Evolutionary conservation across 2,113 vertebrate species (phyloP).

Genomic region (Symphodus melops): DNA sequence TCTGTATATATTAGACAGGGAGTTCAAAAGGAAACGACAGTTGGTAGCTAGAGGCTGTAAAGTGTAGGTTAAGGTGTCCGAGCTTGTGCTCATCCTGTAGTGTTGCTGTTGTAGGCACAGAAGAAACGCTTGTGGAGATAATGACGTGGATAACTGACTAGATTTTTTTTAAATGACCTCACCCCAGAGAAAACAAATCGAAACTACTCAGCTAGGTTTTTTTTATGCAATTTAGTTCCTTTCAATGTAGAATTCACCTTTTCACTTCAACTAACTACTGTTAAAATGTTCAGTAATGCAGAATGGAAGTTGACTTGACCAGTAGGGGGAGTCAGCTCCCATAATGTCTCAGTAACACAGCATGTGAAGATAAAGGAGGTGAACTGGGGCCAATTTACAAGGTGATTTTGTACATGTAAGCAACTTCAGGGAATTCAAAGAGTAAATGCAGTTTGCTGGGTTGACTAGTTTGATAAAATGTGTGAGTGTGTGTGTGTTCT

Average conservation of each 20-base stretch:
- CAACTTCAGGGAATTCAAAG: slow-evolving; percentile 75
- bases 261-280: slow-evolving; percentile 45
- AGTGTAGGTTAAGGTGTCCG: slow-evolving; percentile 4
- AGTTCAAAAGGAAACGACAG: neutral
- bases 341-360: slow-evolving; percentile 20
- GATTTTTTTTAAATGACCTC: slow-evolving; percentile 15
- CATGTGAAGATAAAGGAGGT: slow-evolving; percentile 23
- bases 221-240: slow-evolving; percentile 58
- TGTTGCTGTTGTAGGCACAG: slow-evolving; percentile 29
- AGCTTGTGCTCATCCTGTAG: slow-evolving; percentile 14
- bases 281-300: slow-evolving; percentile 29
- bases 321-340: slow-evolving; percentile 45
- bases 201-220: slow-evolving; percentile 18
- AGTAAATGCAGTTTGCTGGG: slow-evolving; percentile 48
- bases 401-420: slow-evolving; percentile 47
- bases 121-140: neutral
- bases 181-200: slow-evolving; percentile 11
- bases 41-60: slow-evolving; percentile 8
- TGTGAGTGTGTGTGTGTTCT: slow-evolving; percentile 22
- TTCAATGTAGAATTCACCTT: slow-evolving; percentile 57
- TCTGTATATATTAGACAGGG: slow-evolving; percentile 10
- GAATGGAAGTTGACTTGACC: slow-evolving; percentile 33
- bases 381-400: slow-evolving; percentile 44
- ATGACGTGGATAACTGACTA: slow-evolving; percentile 16
- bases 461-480: slow-evolving; percentile 20